A percentile compares a stretch with the other conserved stretches of the same genome.
These are phyloP conservation scores for Morone saxatilis DNA, from an alignment of 2,113 vertebrate genomes.

Conservation along the genomic window DNA sequence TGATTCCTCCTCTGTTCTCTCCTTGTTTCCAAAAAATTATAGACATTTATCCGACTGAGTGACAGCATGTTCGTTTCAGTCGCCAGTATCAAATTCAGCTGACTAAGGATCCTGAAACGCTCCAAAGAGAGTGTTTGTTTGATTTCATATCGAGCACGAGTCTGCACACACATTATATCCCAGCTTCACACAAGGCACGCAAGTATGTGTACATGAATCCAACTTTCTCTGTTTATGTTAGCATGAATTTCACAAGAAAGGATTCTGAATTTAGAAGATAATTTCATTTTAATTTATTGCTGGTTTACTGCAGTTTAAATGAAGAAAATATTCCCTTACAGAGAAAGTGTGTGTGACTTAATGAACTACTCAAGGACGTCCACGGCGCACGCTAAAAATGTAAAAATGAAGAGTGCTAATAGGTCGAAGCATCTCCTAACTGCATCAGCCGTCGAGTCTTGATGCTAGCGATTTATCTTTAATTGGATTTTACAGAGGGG, in stretches of 20 bases:
- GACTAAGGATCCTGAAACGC: slow-evolving; percentile 31
- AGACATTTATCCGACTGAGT: slow-evolving; percentile 19
- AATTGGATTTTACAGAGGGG: slow-evolving; percentile 54
- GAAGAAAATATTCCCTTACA: not conserved
- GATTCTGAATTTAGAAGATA: slow-evolving; percentile 15
- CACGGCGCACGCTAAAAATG: slow-evolving; percentile 13
- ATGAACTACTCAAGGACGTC: slow-evolving; percentile 48
- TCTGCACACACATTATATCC: slow-evolving; percentile 33
- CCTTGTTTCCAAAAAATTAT: slow-evolving; percentile 10
- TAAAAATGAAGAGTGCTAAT: slow-evolving; percentile 56
- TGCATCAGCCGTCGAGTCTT: slow-evolving; percentile 14
- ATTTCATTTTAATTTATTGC: not conserved
- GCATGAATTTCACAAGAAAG: not conserved
- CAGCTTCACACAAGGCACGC: not conserved
- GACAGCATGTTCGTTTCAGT: slow-evolving; percentile 36
- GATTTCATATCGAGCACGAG: slow-evolving; percentile 49
- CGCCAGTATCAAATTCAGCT: slow-evolving; percentile 33
- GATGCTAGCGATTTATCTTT: slow-evolving; percentile 54
- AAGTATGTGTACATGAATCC: slow-evolving; percentile 9
- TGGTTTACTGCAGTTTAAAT: slow-evolving; percentile 2
- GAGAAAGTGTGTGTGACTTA: slow-evolving; percentile 7
- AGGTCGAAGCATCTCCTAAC: slow-evolving; percentile 30
- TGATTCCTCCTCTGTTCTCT: slow-evolving; percentile 9
- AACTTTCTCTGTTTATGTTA: not conserved
- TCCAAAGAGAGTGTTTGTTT: slow-evolving; percentile 39